Evolutionary conservation across 2,888 invertebrate genomes (phyloP).

Genomic region (Beris morrisii): DNA sequence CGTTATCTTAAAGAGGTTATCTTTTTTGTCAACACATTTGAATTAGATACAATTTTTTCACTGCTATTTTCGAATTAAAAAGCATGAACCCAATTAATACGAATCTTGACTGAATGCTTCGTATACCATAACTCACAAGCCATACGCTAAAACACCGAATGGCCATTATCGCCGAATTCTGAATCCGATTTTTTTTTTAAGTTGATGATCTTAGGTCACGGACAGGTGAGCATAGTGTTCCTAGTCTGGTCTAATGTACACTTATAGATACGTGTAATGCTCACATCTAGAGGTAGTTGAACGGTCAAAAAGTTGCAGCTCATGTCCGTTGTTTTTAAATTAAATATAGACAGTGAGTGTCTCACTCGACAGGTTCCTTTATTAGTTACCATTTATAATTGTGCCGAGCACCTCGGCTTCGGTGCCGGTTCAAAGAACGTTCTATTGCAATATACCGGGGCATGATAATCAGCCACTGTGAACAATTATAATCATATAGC

Average conservation of each 20-base stretch:
- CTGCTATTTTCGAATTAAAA: no score
- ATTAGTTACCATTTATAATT: constrained; percentile 30
- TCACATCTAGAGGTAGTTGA: background rate
- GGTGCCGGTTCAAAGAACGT: constrained; percentile 27
- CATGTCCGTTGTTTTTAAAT: constrained; percentile 2
- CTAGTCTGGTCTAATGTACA: background rate
- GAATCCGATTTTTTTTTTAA: constrained; percentile 1
- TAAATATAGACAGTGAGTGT: background rate
- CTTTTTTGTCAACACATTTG: no score
- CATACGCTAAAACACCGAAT: background rate
- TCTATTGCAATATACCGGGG: constrained; percentile 12
- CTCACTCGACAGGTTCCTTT: constrained; percentile 17
- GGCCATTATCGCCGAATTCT: constrained; percentile 15
- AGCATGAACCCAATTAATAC: no score
- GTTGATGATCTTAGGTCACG: constrained; percentile 16
- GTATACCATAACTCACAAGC: no score
- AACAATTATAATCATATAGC: constrained; percentile 38
- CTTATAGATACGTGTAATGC: background rate
- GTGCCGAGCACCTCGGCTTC: constrained; percentile 10
- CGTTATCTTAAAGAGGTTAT: no score
- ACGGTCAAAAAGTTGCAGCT: constrained; percentile 10
- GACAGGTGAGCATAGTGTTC: background rate
- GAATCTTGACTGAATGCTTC: no score
- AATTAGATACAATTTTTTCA: no score
- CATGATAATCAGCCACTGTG: constrained; percentile 36